A percentile compares a stretch with the other conserved stretches of the same genome.
These are phyloP conservation scores for Timema cristinae DNA, from an alignment of 2,888 invertebrate species.

Conservation along the genomic window DNA sequence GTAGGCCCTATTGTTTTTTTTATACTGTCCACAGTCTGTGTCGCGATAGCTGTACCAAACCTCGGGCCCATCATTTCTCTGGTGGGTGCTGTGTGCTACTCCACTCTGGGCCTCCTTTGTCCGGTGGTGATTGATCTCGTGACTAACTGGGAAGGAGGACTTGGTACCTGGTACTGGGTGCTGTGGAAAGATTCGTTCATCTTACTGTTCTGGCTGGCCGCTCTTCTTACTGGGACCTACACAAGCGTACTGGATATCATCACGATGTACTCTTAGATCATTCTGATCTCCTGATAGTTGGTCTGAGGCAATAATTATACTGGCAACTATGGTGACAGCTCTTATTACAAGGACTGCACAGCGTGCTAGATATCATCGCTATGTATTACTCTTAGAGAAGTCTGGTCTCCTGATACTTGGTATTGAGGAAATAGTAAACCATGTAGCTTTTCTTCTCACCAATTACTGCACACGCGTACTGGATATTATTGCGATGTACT, in stretches of 20 bases:
- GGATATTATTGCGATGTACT: conserved; percentile 25
- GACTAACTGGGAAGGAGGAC: conserved; percentile 23
- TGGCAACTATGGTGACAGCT: too few relatives aligned
- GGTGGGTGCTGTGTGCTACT: conserved; percentile 31
- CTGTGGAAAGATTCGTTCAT: conserved; percentile 23
- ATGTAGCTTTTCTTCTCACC: conserved; percentile 20
- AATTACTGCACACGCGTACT: conserved; percentile 23
- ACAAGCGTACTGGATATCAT: conserved; percentile 27
- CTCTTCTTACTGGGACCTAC: conserved; percentile 27
- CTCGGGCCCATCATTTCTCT: conserved; percentile 31
- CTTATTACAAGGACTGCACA: too few relatives aligned
- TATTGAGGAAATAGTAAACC: too few relatives aligned
- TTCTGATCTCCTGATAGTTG: too few relatives aligned
- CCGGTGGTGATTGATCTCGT: conserved; percentile 29
- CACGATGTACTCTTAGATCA: conserved; percentile 14
- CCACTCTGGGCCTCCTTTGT: conserved; percentile 29
- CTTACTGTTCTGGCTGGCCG: conserved; percentile 19
- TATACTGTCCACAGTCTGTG: conserved; percentile 18
- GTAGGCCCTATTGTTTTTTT: too few relatives aligned
- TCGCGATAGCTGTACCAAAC: conserved; percentile 29
- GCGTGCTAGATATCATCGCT: too few relatives aligned
- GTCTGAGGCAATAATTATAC: too few relatives aligned
- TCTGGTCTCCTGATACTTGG: too few relatives aligned
- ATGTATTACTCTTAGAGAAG: too few relatives aligned
- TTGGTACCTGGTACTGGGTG: conserved; percentile 23